Evolutionary conservation across 2,797 vertebrate genomes (phyloP).

Genomic region (Anguilla pacifica): DNA sequence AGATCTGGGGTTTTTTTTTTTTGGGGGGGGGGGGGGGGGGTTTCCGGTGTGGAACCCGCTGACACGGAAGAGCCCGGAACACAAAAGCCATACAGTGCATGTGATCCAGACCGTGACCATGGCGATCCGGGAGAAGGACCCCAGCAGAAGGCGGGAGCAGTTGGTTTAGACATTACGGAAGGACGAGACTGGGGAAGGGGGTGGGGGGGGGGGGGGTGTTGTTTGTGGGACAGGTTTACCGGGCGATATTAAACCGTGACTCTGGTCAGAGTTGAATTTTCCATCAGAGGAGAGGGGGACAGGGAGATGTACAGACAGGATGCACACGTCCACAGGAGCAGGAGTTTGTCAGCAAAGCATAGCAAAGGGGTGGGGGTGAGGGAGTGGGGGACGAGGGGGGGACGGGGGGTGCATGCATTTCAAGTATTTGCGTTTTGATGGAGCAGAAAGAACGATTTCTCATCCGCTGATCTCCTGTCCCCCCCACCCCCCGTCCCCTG

Average conservation of each 20-base stretch:
- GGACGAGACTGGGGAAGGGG: not conserved
- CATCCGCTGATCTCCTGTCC: constrained; percentile 44
- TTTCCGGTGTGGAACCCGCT: too few species aligned
- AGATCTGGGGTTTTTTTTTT: not conserved
- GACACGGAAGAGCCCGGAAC: constrained; percentile 12
- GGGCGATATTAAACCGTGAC: constrained; percentile 55
- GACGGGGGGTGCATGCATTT: constrained; percentile 23
- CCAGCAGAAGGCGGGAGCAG: constrained; percentile 32
- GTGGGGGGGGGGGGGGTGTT: constrained; percentile 39
- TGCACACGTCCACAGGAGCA: constrained; percentile 6
- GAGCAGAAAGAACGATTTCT: constrained; percentile 48
- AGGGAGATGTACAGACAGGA: constrained; percentile 12
- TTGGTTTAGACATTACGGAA: constrained; percentile 60
- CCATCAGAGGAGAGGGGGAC: constrained; percentile 43
- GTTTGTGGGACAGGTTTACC: constrained; percentile 28
- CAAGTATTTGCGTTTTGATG: constrained; percentile 56
- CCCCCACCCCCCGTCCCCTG: not conserved
- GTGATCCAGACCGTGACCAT: constrained; percentile 29
- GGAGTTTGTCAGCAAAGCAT: constrained; percentile 11
- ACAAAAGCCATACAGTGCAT: constrained; percentile 48
- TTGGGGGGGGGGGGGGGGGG: not conserved
- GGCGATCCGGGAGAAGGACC: constrained; percentile 33
- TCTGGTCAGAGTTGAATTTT: constrained; percentile 51
- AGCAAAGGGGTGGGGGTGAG: constrained; percentile 24
- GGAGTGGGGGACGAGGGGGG: constrained; percentile 17